Evolutionary conservation across 2,888 invertebrate species (phyloP).

Genomic region (Drosophila neonasuta): DNA sequence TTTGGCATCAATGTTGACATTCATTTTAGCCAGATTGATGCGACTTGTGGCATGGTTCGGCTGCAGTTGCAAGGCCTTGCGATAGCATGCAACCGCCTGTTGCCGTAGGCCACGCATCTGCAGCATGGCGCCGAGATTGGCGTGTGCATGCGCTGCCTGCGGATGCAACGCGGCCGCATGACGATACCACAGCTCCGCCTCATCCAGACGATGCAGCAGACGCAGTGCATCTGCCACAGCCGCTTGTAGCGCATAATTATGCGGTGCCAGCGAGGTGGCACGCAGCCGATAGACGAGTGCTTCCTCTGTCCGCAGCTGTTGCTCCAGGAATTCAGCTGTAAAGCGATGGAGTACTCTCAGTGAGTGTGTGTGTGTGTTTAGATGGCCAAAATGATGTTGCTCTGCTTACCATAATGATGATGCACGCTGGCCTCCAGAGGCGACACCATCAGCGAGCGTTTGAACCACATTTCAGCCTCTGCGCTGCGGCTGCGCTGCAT

Average conservation of each 20-base stretch:
- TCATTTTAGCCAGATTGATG: constrained; percentile 91
- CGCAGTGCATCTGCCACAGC: constrained; percentile 93
- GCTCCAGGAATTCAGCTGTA: constrained; percentile 92
- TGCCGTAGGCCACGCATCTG: constrained; percentile 94
- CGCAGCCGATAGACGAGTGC: constrained; percentile 90
- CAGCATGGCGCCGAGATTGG: constrained; percentile 96
- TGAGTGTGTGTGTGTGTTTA: not conserved
- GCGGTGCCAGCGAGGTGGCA: constrained; percentile 89
- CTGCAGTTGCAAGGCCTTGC: constrained; percentile 90
- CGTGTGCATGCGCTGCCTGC: constrained; percentile 93
- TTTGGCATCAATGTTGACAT: constrained; percentile 49
- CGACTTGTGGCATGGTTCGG: constrained; percentile 93
- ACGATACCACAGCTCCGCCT: constrained; percentile 93
- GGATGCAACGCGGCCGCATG: constrained; percentile 83
- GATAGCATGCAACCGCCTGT: constrained; percentile 92
- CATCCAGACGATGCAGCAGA: constrained; percentile 89
- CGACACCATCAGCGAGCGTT: constrained; percentile 90
- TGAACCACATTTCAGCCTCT: constrained; percentile 95
- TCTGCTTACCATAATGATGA: constrained; percentile 92
- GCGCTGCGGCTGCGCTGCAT: constrained; percentile 88
- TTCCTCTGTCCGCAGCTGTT: constrained; percentile 89
- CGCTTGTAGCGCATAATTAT: constrained; percentile 91
- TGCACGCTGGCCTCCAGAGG: constrained; percentile 92
- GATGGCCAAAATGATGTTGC: not conserved
- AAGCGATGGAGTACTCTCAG: constrained; percentile 46